Percentiles rank a stretch among this genome's conserved stretches.
phyloP scores from a whole-genome alignment of 2,888 invertebrate genomes.

The Adelphocoris suturalis region DNA sequence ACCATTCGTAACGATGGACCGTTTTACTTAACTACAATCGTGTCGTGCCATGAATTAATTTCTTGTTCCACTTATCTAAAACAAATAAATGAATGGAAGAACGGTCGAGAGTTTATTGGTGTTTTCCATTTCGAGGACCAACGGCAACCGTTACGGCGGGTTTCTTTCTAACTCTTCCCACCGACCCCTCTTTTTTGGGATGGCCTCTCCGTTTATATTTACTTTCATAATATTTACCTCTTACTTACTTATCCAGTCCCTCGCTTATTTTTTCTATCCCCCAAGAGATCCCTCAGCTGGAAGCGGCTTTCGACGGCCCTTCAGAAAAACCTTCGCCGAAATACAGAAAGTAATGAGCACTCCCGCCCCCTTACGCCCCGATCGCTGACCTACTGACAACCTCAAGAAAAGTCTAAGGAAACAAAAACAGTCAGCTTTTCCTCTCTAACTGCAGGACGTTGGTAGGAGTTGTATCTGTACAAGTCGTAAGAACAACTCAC shows the following conservation, averaged over 20 bases:
- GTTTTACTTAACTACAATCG: too few relatives aligned
- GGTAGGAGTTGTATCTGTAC: too few relatives aligned
- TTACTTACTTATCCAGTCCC: background rate
- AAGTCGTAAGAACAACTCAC: too few relatives aligned
- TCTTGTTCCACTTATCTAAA: background rate
- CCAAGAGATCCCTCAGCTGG: background rate
- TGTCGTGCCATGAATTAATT: too few relatives aligned
- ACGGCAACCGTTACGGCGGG: background rate
- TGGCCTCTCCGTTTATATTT: background rate
- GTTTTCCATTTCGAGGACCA: background rate
- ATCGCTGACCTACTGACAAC: background rate
- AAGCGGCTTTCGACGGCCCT: background rate
- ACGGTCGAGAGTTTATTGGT: background rate
- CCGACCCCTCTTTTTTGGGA: background rate
- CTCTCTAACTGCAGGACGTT: too few relatives aligned
- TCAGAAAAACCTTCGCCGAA: background rate
- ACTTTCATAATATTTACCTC: slow-evolving; percentile 37
- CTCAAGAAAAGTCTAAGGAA: background rate
- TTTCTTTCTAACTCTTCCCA: background rate
- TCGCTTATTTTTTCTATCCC: background rate
- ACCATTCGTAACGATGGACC: too few relatives aligned
- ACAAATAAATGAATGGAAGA: background rate
- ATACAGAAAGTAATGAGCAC: background rate
- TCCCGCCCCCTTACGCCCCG: background rate
- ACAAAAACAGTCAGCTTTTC: too few relatives aligned